Evolutionary conservation across 2,888 invertebrate species (phyloP), one percentile per base, ranked within the genome.

Genomic region (Meiosimyza decipiens): DNA sequence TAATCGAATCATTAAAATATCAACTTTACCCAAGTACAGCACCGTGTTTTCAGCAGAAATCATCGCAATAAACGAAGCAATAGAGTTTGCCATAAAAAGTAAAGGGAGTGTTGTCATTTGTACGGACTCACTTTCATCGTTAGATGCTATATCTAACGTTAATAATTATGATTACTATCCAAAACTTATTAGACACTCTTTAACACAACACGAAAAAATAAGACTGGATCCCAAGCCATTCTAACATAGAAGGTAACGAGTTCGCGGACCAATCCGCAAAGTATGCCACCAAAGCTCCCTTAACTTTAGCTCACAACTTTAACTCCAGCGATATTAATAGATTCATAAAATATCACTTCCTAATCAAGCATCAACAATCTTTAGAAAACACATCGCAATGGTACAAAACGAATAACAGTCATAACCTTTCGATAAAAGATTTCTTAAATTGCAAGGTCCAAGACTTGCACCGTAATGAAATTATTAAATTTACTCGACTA

Each of bases 61-160:
- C 11, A 69, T 69, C n/a, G 69, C 69, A 18, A 62, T 54, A 13
- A 28, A 16, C 47, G 62, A 70, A 16, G 60, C 70, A 28, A 22
- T 70, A 2, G 9, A 0, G 1, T 12, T n/a, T n/a, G 40, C 18
- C 3, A 9, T 0, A n/a, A 62, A 52, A 6, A 70, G 1, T 15
- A 22, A 15, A 3, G 18, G 12, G 2, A 62, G 40, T 13, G 52
- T 16, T 12, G 28, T 40, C 7, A 55, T 70, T 13, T 70, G 52
- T 11, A 49, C 52, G 4, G 62, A 62, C 12, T 70, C 62, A 4
- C 52, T 70, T 2, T 70, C 70, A n/a, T n/a, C n/a, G n/a, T n/a
- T n/a, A n/a, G n/a, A n/a, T n/a, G n/a, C n/a, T n/a, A n/a, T n/a
- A n/a, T n/a, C n/a, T n/a, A n/a, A n/a, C n/a, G n/a, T n/a, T n/a